Conservation (phyloP, 2,797 vertebrate genomes). For the Oceanodroma leucorhoa region DNA sequence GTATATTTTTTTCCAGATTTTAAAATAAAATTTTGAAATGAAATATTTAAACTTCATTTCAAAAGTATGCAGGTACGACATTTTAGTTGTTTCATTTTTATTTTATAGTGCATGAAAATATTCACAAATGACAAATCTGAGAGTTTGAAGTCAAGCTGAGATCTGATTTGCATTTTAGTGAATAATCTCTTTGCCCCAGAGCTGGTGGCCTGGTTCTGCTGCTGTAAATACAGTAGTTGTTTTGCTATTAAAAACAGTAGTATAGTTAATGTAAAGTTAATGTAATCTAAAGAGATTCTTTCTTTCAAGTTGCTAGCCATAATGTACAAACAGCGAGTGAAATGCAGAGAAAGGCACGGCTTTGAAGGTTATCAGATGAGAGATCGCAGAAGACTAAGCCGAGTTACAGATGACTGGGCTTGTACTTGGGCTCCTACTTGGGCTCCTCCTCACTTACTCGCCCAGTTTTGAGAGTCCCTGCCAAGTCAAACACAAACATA, state of each 20-base stretch:
- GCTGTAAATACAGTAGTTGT: background rate
- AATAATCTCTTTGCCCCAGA: background rate
- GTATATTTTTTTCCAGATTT: background rate
- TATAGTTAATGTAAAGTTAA: background rate
- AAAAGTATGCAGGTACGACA: background rate
- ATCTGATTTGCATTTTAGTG: background rate
- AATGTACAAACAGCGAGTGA: background rate
- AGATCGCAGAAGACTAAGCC: background rate
- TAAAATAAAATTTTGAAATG: background rate
- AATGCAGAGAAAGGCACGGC: background rate
- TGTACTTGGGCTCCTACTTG: background rate
- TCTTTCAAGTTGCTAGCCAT: background rate
- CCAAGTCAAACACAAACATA: conserved; percentile 50
- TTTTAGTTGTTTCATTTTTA: background rate
- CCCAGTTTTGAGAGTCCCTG: conserved; percentile 5
- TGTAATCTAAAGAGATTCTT: background rate
- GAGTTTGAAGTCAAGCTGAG: background rate
- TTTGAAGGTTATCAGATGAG: conserved; percentile 27
- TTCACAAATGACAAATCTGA: background rate
- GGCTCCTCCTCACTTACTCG: background rate
- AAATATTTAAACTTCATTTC: background rate
- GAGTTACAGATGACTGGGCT: conserved; percentile 8
- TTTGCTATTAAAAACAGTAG: background rate
- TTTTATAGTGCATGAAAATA: background rate
- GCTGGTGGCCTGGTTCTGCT: background rate